phyloP scores from a whole-genome alignment of 2,113 vertebrate species.

The Xiphophorus hellerii region DNA sequence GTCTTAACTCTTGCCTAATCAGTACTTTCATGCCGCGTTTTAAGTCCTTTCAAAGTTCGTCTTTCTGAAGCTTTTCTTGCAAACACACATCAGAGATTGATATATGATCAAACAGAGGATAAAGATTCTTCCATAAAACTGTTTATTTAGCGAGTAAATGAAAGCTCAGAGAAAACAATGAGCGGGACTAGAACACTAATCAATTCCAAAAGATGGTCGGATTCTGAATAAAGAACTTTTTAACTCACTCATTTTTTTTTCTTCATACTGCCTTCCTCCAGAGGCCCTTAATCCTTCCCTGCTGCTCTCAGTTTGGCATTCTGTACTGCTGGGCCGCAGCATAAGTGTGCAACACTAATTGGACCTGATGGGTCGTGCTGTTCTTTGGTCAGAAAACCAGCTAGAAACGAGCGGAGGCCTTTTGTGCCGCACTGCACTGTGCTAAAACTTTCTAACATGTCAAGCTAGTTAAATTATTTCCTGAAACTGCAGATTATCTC shows the following conservation, averaged over 20 bases:
- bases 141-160: slow-evolving; percentile 51
- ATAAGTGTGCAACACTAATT: slow-evolving; percentile 54
- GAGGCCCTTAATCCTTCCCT: slow-evolving; percentile 47
- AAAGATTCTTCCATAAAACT: slow-evolving; percentile 36
- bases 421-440: slow-evolving; percentile 35
- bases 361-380: slow-evolving; percentile 67
- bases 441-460: slow-evolving; percentile 61
- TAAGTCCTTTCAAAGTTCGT: slow-evolving; percentile 15
- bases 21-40: slow-evolving; percentile 38
- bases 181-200: slow-evolving; percentile 1
- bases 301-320: slow-evolving; percentile 32
- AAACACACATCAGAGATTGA: slow-evolving; percentile 40
- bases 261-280: slow-evolving; percentile 26
- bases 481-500: slow-evolving; percentile 39
- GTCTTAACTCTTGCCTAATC: slow-evolving; percentile 48
- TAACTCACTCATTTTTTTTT: slow-evolving; percentile 16
- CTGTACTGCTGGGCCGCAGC: slow-evolving; percentile 49
- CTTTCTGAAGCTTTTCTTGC: slow-evolving; percentile 21
- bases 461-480: slow-evolving; percentile 54
- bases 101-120: slow-evolving; percentile 31
- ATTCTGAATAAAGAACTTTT: slow-evolving; percentile 24
- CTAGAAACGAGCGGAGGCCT: slow-evolving; percentile 50
- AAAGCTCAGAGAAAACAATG: slow-evolving; percentile 34
- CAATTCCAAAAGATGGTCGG: slow-evolving; percentile 30
- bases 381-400: slow-evolving; percentile 59